phyloP scores from a whole-genome alignment of 1,140 invertebrate genomes.

The Trinorchestia longiramus region DNA sequence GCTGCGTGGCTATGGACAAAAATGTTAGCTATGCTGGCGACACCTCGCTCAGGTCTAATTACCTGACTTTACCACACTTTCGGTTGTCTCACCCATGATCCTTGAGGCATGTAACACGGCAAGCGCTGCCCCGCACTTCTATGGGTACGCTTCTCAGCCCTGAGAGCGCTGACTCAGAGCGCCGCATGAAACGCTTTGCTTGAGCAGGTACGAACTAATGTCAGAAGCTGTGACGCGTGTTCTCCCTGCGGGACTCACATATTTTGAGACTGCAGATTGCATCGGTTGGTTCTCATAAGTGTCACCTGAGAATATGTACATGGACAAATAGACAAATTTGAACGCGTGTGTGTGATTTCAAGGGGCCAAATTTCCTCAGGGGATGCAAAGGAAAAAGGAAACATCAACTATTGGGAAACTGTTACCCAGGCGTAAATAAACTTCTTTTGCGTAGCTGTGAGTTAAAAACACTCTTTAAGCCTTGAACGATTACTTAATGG shows the following conservation, averaged over 20 bases:
- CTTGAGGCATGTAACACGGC: neutral
- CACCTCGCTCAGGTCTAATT: slow-evolving; percentile 34
- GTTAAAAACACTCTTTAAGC: neutral
- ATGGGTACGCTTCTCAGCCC: neutral
- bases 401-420: neutral
- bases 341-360: neutral
- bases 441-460: neutral
- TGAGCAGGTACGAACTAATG: neutral
- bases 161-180: neutral
- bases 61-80: neutral
- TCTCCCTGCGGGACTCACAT: neutral
- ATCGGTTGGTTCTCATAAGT: neutral
- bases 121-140: neutral
- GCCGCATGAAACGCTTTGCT: neutral
- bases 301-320: neutral
- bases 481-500: neutral
- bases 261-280: neutral
- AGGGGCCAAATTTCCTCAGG: neutral
- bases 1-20: slow-evolving; percentile 21
- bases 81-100: neutral
- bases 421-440: neutral
- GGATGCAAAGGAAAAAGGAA: neutral
- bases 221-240: neutral
- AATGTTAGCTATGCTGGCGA: slow-evolving; percentile 34
- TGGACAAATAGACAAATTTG: neutral